Evolutionary conservation across 1,140 invertebrate species (phyloP).

Genomic region (Nasonia longicornis): DNA sequence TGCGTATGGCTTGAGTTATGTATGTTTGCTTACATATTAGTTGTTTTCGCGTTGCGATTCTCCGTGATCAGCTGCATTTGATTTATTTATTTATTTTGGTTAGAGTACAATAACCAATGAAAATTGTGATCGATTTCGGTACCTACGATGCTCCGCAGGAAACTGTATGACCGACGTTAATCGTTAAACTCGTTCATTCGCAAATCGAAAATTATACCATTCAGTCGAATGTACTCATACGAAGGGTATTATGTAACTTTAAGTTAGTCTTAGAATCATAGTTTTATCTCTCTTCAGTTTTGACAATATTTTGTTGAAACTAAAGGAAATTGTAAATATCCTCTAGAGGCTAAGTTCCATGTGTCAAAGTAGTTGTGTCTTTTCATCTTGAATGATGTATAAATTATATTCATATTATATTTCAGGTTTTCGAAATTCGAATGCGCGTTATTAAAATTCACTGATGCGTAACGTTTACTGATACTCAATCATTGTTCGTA

Average conservation of each 20-base stretch:
- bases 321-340: slow-evolving; percentile 3
- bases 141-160: not conserved
- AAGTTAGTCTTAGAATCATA: not conserved
- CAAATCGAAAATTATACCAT: not conserved
- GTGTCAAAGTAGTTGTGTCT: not conserved
- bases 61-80: not conserved
- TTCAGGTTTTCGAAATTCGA: not conserved
- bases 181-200: not conserved
- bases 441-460: not conserved
- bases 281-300: not conserved
- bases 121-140: not conserved
- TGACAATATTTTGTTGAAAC: not conserved
- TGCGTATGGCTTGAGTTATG: not conserved
- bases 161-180: not conserved
- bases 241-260: slow-evolving; percentile 11
- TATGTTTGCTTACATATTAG: not conserved
- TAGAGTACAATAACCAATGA: not conserved
- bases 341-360: not conserved
- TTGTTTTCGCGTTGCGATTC: not conserved
- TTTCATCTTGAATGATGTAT: not conserved
- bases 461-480: not conserved
- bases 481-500: not conserved
- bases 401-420: not conserved
- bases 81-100: not conserved
- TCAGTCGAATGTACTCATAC: slow-evolving; percentile 3